Base-by-base conservation (phyloP, 2,888 invertebrate genomes). In the Anodontia alba region DNA sequence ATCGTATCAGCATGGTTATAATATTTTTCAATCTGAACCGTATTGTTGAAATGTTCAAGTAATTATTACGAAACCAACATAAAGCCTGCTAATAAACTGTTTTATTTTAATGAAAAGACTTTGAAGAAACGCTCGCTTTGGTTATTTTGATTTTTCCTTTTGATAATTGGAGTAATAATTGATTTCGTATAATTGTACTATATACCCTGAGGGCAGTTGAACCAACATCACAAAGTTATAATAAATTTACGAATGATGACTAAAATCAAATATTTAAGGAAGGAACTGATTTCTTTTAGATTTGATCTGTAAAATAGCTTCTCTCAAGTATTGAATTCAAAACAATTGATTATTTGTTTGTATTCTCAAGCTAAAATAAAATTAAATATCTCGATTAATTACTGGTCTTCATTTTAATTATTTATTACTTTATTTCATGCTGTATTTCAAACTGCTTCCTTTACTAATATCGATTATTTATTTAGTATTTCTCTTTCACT, bases 31-130 rank as follows among this genome's bases (percentile, higher is more conserved):
- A 20, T 62, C 20, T 62, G 62, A 62, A 20, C 33, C 33, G 5
- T n/a, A 33, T 62, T 31, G 33, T 62, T 29, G 29, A 62, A 62
- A 62, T 33, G 62, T 17, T 62, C 10, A 33, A 33, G 20, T 62
- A 62, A 62, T 62, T 62, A 62, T 62, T 62, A 62, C 62, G 62
- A 62, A 62, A 62, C 33, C 31, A 62, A 62, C 33, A 33, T 62
- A 33, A 62, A 62, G 33, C 31, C 12, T 62, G 62, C 7, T 62
- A 62, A 62, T 62, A 62, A 62, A 33, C 33, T 20, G 23, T 62
- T 62, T 62, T 62, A 62, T 62, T 62, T 62, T 31, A 29, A 26
- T 17, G 17, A 54, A 62, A 62, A 62, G 31, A 33, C 62, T 33
- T 62, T 62, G 31, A 62, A 33, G 62, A 31, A 62, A 62, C 62